Conservation (phyloP, 2,888 invertebrate genomes). For the Pristionchus mayeri region DNA sequence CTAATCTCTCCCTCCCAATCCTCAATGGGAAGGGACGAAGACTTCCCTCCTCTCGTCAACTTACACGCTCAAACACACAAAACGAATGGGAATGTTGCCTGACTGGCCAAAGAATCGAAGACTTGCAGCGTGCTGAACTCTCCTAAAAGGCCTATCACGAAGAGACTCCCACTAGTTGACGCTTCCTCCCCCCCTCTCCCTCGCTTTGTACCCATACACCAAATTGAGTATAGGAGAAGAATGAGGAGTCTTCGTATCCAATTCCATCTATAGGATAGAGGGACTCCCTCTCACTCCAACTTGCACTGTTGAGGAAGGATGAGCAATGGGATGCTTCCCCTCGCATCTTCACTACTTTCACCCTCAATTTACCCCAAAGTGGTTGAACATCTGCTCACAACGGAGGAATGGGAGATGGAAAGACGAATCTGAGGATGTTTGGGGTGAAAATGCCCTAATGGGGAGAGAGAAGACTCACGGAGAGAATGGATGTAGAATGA, state of each 20-base stretch:
- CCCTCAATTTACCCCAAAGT: neutral
- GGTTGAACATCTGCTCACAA: neutral
- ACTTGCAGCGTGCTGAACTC: too few species aligned
- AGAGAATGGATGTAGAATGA: slow-evolving; percentile 27
- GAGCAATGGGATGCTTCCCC: neutral
- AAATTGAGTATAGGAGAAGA: neutral
- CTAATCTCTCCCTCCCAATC: slow-evolving; percentile 30
- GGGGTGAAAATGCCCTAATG: slow-evolving; percentile 17
- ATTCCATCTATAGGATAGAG: slow-evolving; percentile 1
- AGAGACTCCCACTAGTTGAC: neutral
- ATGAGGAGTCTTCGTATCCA: neutral
- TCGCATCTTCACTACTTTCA: slow-evolving; percentile 11
- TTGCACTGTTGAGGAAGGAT: neutral
- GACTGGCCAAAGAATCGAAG: neutral
- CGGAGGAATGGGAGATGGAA: neutral
- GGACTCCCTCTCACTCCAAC: neutral
- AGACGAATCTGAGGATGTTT: slow-evolving; percentile 20
- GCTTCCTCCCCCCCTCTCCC: neutral
- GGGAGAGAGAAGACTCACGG: slow-evolving; percentile 15
- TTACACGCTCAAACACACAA: slow-evolving; percentile 40
- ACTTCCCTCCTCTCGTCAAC: neutral
- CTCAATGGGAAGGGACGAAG: neutral
- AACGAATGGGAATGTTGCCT: slow-evolving; percentile 21
- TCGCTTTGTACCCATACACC: neutral
- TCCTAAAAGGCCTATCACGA: neutral